Conservation (phyloP, 2,113 vertebrate species). For the Spea multiplicata region DNA sequence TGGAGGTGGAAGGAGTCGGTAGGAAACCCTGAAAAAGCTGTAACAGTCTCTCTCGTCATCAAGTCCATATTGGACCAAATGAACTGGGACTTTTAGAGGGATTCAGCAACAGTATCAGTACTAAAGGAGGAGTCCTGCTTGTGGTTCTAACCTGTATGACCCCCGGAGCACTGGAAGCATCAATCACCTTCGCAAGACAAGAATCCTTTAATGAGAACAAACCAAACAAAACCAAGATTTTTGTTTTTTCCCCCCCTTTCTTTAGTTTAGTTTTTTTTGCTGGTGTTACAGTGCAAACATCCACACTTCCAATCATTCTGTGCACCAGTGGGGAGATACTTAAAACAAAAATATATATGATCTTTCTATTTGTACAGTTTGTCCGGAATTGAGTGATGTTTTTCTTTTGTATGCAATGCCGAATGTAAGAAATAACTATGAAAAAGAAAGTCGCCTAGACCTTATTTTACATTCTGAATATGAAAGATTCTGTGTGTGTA, state of each 20-base stretch:
- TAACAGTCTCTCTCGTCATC: constrained; percentile 10
- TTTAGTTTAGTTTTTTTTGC: constrained; percentile 14
- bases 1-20: constrained; percentile 74
- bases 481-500: background rate
- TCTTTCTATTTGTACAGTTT: constrained; percentile 88
- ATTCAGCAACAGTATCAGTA: background rate
- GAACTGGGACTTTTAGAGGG: constrained; percentile 39
- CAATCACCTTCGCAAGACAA: background rate
- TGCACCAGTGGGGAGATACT: background rate
- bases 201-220: constrained; percentile 4
- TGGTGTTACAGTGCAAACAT: constrained; percentile 15
- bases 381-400: constrained; percentile 74
- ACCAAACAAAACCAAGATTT: constrained; percentile 1
- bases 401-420: constrained; percentile 88
- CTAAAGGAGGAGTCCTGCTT: constrained; percentile 6
- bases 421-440: constrained; percentile 82
- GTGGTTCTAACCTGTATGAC: constrained; percentile 6
- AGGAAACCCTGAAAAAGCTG: constrained; percentile 60
- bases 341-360: constrained; percentile 8
- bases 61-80: constrained; percentile 64
- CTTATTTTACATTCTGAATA: constrained; percentile 15
- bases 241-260: constrained; percentile 17
- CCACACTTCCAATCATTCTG: background rate
- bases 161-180: constrained; percentile 27
- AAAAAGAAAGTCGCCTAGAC: constrained; percentile 31